Percentiles rank a stretch among this genome's conserved stretches.
Evolutionary conservation across 2,888 invertebrate genomes (phyloP).

Genomic region (Nephrotoma appendiculata): DNA sequence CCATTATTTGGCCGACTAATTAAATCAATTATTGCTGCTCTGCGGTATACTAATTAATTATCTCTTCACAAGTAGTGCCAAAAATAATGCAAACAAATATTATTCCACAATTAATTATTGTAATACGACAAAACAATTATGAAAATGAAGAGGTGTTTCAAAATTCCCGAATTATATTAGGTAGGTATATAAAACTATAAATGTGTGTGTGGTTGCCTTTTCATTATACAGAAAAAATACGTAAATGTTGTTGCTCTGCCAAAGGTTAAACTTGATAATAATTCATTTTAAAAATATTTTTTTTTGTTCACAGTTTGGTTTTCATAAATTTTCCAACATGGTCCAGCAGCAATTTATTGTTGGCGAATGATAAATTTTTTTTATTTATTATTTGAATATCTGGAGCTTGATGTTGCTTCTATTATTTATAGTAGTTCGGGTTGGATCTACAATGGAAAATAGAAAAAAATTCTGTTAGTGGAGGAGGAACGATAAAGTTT

Average conservation of each 20-base stretch:
- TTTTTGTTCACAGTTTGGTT: background rate
- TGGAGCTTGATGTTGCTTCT: background rate
- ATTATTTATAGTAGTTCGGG: background rate
- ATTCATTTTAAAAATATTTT: background rate
- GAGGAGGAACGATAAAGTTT: background rate
- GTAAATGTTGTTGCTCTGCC: background rate
- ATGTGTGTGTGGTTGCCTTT: background rate
- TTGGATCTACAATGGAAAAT: background rate
- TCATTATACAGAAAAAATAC: background rate
- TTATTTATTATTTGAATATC: background rate
- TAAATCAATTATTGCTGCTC: background rate
- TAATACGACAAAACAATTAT: too few relatives aligned
- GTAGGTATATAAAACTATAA: too few relatives aligned
- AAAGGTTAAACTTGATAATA: background rate
- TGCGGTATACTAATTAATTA: too few relatives aligned
- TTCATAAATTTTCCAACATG: background rate
- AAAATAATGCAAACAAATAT: too few relatives aligned
- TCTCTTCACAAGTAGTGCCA: too few relatives aligned
- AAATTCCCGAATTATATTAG: too few relatives aligned
- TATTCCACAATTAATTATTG: too few relatives aligned
- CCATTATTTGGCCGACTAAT: slow-evolving; percentile 10
- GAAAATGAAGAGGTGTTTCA: too few relatives aligned
- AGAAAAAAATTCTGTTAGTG: background rate
- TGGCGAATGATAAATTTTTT: background rate
- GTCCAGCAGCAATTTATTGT: background rate